Percentiles rank a stretch among this genome's conserved stretches.
phyloP scores from a whole-genome alignment of 2,888 invertebrate genomes.

The Chironomus tentans region DNA sequence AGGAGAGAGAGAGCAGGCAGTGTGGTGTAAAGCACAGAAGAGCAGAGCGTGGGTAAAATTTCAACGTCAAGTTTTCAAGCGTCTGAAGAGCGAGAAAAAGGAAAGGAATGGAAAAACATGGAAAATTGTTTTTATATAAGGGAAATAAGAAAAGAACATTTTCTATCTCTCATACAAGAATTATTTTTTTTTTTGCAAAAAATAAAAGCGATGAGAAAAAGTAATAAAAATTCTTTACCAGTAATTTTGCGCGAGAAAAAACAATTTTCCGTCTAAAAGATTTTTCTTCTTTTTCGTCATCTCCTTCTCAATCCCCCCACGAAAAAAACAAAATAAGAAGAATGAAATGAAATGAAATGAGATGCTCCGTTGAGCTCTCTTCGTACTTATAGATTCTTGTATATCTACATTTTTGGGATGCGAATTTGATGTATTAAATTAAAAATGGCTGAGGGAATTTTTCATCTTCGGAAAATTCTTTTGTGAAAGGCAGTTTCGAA shows the following conservation, averaged over 20 bases:
- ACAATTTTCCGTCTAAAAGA: conserved; percentile 25
- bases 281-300: background rate
- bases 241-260: conserved; percentile 24
- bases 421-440: conserved; percentile 26
- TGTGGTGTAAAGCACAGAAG: background rate
- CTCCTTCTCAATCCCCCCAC: background rate
- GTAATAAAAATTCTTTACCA: conserved; percentile 26
- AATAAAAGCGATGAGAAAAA: conserved; percentile 2
- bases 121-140: conserved; percentile 19
- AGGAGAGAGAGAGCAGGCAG: background rate
- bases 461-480: background rate
- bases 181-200: background rate
- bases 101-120: background rate
- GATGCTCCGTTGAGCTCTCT: conserved; percentile 5
- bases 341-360: background rate
- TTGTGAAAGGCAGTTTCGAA: background rate
- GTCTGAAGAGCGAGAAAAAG: background rate
- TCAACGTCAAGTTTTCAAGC: background rate
- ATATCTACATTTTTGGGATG: background rate
- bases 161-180: conserved; percentile 11
- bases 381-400: background rate
- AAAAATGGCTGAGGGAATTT: conserved; percentile 26
- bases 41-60: background rate
- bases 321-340: no score
- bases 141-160: background rate